Evolutionary conservation across 2,888 invertebrate genomes (phyloP).

Genomic region (Agrotis exclamationis): DNA sequence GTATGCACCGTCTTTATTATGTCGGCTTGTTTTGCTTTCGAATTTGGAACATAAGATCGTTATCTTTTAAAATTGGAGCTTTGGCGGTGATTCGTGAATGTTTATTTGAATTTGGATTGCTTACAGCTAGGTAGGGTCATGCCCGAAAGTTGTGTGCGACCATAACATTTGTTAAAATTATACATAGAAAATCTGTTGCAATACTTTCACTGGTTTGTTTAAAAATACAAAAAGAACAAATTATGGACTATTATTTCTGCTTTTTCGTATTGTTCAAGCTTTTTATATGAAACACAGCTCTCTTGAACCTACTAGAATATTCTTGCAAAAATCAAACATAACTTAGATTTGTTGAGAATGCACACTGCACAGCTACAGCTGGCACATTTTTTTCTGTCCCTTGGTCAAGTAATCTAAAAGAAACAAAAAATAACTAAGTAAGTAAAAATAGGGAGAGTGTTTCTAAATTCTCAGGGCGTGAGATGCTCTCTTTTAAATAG

Average conservation of each 20-base stretch:
- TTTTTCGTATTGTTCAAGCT: too few species aligned
- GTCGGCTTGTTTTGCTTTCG: slow-evolving; percentile 80
- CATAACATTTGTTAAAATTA: slow-evolving; percentile 7
- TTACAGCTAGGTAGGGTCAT: slow-evolving; percentile 21
- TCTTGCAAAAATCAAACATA: too few species aligned
- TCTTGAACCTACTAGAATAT: neutral
- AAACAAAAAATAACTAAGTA: slow-evolving; percentile 3
- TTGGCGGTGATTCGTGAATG: slow-evolving; percentile 36
- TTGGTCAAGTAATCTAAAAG: slow-evolving; percentile 31
- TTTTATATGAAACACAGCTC: too few species aligned
- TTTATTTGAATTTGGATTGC: slow-evolving; percentile 54
- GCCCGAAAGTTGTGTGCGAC: neutral
- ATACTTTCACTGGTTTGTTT: too few species aligned
- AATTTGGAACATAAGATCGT: slow-evolving; percentile 76
- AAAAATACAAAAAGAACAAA: too few species aligned
- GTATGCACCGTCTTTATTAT: slow-evolving; percentile 80
- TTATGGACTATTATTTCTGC: too few species aligned
- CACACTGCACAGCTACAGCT: slow-evolving; percentile 19
- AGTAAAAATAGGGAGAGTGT: slow-evolving; percentile 19
- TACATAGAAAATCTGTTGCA: too few species aligned
- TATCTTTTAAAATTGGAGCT: slow-evolving; percentile 70
- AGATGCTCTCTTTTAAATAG: slow-evolving; percentile 71
- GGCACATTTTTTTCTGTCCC: slow-evolving; percentile 11
- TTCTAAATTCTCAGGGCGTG: slow-evolving; percentile 73
- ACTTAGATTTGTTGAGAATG: neutral